phyloP scores from a whole-genome alignment of 2,113 vertebrate genomes.

The Taurulus bubalis region DNA sequence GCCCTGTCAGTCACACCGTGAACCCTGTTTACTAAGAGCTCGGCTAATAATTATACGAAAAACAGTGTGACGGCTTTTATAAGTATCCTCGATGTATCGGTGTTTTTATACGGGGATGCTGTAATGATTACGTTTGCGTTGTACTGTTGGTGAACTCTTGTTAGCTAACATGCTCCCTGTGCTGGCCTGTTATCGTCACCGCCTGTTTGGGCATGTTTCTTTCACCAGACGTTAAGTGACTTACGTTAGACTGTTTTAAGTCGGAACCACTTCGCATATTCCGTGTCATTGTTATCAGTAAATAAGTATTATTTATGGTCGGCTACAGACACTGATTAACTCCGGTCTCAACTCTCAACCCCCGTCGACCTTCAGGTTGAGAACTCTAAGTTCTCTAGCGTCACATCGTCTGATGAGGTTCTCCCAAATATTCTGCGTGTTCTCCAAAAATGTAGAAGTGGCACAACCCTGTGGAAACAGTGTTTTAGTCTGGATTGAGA shows the following conservation, averaged over 20 bases:
- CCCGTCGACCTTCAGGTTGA: slow-evolving; percentile 71
- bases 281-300: not conserved
- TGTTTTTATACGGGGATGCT: not conserved
- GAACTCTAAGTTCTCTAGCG: not conserved
- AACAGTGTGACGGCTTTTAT: not conserved
- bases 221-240: not conserved
- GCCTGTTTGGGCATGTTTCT: slow-evolving; percentile 18
- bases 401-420: not conserved
- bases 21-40: not conserved
- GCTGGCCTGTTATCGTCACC: slow-evolving; percentile 55
- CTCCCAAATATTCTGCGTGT: not conserved
- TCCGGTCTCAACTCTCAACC: not conserved
- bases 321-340: not conserved
- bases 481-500: not conserved
- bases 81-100: not conserved
- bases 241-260: not conserved
- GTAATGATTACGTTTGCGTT: not conserved
- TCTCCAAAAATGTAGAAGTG: too few species aligned
- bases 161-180: not conserved
- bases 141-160: not conserved
- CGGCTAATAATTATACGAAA: not conserved
- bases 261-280: not conserved
- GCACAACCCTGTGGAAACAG: fast-evolving
- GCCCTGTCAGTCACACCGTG: slow-evolving; percentile 48
- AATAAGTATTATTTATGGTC: fast-evolving